Base-by-base conservation (phyloP, 2,797 vertebrate genomes). In the Philypnodon macrostomus region DNA sequence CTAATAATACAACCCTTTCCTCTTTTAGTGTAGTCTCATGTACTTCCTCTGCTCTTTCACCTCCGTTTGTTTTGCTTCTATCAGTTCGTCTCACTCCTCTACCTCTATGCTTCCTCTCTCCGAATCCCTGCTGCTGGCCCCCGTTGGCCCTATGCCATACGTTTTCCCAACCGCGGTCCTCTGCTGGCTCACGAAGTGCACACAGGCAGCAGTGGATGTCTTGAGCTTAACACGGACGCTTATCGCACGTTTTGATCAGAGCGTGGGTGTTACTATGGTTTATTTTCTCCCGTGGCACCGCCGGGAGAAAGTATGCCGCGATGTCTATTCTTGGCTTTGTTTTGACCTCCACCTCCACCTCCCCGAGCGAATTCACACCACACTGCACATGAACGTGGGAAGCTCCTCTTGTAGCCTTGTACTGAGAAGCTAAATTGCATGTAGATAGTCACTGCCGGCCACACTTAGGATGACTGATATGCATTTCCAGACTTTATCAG, bases 211-310 rank as follows among this genome's bases (percentile, higher is more conserved):
- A 31, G 40, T 44, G 26, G 41, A 44, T 44, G 41, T 44, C 41
- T 44, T 17, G 26, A 44, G 41, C 26, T 44, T 30, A 44, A 23
- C 63, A 35, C 49, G 4, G 70, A n/a, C 36, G 38, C 50, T 53
- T 80, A 85, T 83, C 80, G 3, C 39, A 39, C 32, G 70, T 80
- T 23, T 78, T 76, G 76, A 85, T 86, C 81, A 49, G 53, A 57
- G 47, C 46, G 3, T 52, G 47, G 67, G 78, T 77, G 83, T 83
- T 80, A 70, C 77, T 64, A 60, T 77, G 70, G 61, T 80, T 78
- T 74, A 77, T 79, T 71, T 79, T 61, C 67, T 45, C 73, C 67
- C 11, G 19, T 61, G 60, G 75, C 35, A 56, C 40, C 34, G 61
- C 53, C 41, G 64, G 59, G 67, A 45, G 67, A 64, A n/a, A 53